Conservation (phyloP, 2,888 invertebrate genomes). For the Polydrusus cervinus region DNA sequence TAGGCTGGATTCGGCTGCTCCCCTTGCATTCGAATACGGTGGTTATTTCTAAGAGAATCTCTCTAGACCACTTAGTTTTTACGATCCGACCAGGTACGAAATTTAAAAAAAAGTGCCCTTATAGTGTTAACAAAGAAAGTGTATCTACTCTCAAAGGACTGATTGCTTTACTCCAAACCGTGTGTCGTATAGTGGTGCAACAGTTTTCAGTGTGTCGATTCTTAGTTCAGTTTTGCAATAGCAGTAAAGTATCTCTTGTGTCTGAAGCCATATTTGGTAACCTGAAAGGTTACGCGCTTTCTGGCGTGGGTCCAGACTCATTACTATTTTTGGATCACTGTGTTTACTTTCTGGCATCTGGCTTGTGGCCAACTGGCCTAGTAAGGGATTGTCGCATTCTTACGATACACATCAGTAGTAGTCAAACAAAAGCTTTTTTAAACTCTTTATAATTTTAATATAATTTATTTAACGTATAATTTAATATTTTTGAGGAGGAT, state of each 20-base stretch:
- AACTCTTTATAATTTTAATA: too few relatives aligned
- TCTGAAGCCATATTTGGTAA: slow-evolving; percentile 64
- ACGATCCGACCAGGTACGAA: slow-evolving; percentile 70
- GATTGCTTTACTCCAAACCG: slow-evolving; percentile 28
- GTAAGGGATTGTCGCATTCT: slow-evolving; percentile 58
- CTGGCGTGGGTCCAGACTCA: slow-evolving; percentile 62
- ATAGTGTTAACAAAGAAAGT: slow-evolving; percentile 57
- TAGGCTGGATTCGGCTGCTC: slow-evolving; percentile 72
- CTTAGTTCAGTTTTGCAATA: slow-evolving; percentile 32
- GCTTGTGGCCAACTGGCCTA: slow-evolving; percentile 68
- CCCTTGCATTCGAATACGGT: slow-evolving; percentile 76
- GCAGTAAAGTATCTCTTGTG: slow-evolving; percentile 52
- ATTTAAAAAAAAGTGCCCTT: slow-evolving; percentile 39
- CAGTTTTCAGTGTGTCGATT: slow-evolving; percentile 45
- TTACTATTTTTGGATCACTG: slow-evolving; percentile 48
- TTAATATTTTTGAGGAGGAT: too few relatives aligned
- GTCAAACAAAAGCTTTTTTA: neutral
- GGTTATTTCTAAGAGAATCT: slow-evolving; percentile 67
- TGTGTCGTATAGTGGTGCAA: slow-evolving; percentile 39
- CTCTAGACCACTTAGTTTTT: slow-evolving; percentile 53
- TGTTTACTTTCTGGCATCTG: slow-evolving; percentile 59
- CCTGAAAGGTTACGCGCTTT: slow-evolving; percentile 47
- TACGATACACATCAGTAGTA: slow-evolving; percentile 37
- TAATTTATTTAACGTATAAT: too few relatives aligned
- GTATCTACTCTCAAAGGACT: slow-evolving; percentile 32